phyloP scores from a whole-genome alignment of 1,140 invertebrate species.

The Carposina sasakii region DNA sequence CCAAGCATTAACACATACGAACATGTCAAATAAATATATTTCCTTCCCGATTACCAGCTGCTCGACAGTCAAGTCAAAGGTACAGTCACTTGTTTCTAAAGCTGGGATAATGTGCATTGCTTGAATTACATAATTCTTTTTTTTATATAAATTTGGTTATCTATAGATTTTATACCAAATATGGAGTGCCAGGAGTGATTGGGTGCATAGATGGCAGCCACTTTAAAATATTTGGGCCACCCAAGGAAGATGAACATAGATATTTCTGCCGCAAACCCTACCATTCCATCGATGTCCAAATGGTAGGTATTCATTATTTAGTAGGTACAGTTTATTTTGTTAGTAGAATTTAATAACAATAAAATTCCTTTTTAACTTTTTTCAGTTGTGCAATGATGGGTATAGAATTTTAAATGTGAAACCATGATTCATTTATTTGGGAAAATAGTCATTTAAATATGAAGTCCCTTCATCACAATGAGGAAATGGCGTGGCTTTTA shows the following conservation, averaged over 20 bases:
- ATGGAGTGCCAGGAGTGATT: constrained; percentile 18
- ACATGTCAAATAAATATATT: neutral
- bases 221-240: constrained; percentile 21
- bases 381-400: constrained; percentile 27
- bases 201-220: constrained; percentile 25
- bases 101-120: too few relatives aligned
- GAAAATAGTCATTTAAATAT: constrained; percentile 27
- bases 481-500: constrained; percentile 26
- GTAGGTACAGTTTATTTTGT: constrained; percentile 1
- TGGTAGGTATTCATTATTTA: constrained; percentile 17
- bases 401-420: constrained; percentile 27
- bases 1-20: neutral
- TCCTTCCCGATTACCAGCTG: neutral
- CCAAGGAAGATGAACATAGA: constrained; percentile 17
- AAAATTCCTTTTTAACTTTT: constrained; percentile 7
- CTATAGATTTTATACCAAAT: constrained; percentile 20
- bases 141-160: too few relatives aligned
- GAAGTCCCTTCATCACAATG: constrained; percentile 13
- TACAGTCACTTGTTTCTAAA: too few relatives aligned
- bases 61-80: neutral
- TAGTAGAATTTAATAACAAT: neutral
- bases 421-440: constrained; percentile 35
- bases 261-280: constrained; percentile 27
- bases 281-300: constrained; percentile 33
- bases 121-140: too few relatives aligned